These are phyloP conservation scores for Synergus laeviventris DNA, from an alignment of 2,888 invertebrate genomes.

Conservation along the genomic window DNA sequence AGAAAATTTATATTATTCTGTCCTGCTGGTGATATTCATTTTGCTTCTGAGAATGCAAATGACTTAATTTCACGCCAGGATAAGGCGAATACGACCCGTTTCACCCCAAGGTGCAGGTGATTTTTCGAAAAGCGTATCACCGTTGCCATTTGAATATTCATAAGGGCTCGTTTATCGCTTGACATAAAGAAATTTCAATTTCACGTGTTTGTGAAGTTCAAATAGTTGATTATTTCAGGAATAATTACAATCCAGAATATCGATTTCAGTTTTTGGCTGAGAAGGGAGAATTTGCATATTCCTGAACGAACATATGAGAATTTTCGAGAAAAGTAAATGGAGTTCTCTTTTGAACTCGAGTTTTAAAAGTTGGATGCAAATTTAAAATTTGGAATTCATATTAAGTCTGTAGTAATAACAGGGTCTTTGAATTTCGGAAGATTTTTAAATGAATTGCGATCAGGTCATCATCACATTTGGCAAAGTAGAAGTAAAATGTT, in stretches of 20 bases:
- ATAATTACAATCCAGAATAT: conserved; percentile 5
- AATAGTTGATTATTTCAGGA: conserved; percentile 27
- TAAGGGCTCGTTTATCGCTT: not conserved
- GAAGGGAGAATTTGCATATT: not conserved
- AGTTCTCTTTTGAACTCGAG: not conserved
- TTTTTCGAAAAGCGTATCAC: conserved; percentile 21
- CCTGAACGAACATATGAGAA: not conserved
- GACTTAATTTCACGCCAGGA: conserved; percentile 26
- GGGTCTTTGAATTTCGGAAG: conserved; percentile 24
- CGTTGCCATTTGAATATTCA: conserved; percentile 24
- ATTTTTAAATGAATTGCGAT: conserved; percentile 20
- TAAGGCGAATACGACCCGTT: conserved; percentile 14
- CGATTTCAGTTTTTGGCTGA: not conserved
- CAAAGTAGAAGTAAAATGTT: not conserved
- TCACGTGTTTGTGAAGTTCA: conserved; percentile 1
- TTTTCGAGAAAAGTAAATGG: not conserved
- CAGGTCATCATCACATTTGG: not conserved
- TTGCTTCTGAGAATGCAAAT: conserved; percentile 16
- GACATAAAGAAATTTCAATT: conserved; percentile 32
- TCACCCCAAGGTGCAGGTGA: not conserved
- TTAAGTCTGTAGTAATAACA: not conserved
- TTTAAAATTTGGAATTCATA: conserved; percentile 23
- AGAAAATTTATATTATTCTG: conserved; percentile 25
- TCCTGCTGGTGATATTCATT: conserved; percentile 4
- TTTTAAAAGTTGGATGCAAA: conserved; percentile 7